Conservation (phyloP, 2,797 vertebrate genomes). For the Ispidina lecontei region DNA sequence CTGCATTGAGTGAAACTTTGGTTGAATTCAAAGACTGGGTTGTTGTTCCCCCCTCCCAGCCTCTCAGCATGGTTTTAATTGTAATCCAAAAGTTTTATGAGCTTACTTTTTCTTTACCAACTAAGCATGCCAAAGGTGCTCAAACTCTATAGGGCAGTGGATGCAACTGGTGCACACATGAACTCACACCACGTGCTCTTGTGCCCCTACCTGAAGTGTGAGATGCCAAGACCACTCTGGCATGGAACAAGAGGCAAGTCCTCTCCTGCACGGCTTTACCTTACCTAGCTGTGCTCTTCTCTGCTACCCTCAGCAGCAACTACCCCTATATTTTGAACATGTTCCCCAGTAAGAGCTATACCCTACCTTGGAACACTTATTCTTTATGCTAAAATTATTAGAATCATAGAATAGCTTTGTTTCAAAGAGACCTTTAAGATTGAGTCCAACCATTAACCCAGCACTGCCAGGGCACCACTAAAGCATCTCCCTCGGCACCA, state of each 20-base stretch:
- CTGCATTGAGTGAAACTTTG: neutral
- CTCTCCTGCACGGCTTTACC: neutral
- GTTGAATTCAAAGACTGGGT: neutral
- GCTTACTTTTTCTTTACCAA: neutral
- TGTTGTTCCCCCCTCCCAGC: neutral
- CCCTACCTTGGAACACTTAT: neutral
- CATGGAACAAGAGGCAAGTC: neutral
- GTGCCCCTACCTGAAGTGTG: neutral
- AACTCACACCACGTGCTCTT: neutral
- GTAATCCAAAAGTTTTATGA: neutral
- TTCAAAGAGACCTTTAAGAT: neutral
- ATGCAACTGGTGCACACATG: rapidly evolving
- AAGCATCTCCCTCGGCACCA: neutral
- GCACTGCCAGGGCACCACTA: neutral
- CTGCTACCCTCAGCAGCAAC: neutral
- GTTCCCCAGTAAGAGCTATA: neutral
- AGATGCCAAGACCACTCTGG: neutral
- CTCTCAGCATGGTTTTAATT: neutral
- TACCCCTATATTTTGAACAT: neutral
- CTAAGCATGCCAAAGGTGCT: neutral
- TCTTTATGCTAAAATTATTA: neutral
- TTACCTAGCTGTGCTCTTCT: neutral
- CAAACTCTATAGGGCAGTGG: neutral
- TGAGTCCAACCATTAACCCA: neutral
- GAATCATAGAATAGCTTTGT: neutral